Evolutionary conservation across 2,888 invertebrate genomes (phyloP).

Genomic region (Xestia c-nigrum): DNA sequence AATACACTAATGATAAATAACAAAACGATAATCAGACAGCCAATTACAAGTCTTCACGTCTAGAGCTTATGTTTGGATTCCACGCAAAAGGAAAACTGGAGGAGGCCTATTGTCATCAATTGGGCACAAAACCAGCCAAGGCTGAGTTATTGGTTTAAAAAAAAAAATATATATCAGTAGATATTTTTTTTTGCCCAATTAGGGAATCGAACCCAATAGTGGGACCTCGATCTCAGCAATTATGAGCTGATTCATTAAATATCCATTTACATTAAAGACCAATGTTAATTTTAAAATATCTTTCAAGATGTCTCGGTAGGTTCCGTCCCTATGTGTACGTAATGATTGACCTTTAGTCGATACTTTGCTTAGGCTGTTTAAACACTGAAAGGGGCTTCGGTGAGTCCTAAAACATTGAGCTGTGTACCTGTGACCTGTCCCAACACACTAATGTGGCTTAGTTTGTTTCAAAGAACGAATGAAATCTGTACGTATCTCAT

Average conservation of each 20-base stretch:
- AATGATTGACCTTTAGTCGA: conserved; percentile 14
- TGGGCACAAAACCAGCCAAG: neutral
- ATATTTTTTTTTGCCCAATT: too few relatives aligned
- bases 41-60: too few relatives aligned
- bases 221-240: too few relatives aligned
- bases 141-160: too few relatives aligned
- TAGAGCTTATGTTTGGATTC: neutral
- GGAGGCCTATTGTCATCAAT: neutral
- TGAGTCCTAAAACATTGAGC: neutral
- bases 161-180: too few relatives aligned
- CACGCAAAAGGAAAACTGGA: neutral
- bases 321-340: conserved; percentile 12
- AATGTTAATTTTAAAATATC: conserved; percentile 29
- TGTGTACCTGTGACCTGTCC: neutral
- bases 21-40: too few relatives aligned
- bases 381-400: neutral
- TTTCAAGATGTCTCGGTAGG: conserved; percentile 1
- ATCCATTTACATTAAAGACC: neutral
- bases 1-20: too few relatives aligned
- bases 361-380: conserved; percentile 32
- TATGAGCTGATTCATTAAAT: neutral
- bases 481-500: neutral
- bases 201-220: too few relatives aligned
- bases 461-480: neutral
- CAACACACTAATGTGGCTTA: neutral